Evolutionary conservation across 2,888 invertebrate genomes (phyloP).

Genomic region (Pammene fasciana): DNA sequence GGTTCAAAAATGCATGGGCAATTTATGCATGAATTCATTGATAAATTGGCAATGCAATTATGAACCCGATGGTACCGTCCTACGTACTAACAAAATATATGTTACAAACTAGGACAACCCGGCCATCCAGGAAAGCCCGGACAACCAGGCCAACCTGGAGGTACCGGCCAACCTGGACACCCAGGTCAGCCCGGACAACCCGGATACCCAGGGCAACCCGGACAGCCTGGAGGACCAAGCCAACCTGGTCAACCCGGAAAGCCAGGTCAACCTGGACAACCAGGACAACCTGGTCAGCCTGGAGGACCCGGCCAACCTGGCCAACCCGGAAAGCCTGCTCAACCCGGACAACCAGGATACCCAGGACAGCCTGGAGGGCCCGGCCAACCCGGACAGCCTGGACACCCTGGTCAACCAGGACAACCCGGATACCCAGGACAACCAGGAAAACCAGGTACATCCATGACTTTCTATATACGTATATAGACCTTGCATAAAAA

Average conservation of each 20-base stretch:
- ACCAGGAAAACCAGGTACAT: no score
- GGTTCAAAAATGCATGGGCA: no score
- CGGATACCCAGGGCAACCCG: constrained; percentile 39
- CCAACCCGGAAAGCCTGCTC: constrained; percentile 49
- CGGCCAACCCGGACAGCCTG: constrained; percentile 28
- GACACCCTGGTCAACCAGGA: constrained; percentile 24
- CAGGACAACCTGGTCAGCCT: constrained; percentile 18
- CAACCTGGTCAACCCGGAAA: constrained; percentile 17
- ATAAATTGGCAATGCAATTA: no score
- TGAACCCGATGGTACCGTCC: no score
- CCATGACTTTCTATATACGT: no score
- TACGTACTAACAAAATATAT: no score
- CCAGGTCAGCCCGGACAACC: constrained; percentile 49
- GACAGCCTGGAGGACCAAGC: constrained; percentile 21
- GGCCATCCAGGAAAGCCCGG: constrained; percentile 50
- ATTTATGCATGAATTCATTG: no score
- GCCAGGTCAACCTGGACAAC: constrained; percentile 18
- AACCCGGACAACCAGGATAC: constrained; percentile 41
- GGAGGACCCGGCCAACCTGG: constrained; percentile 40
- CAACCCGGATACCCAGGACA: no score
- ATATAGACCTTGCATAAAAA: no score
- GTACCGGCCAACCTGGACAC: constrained; percentile 50
- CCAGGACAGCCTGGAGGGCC: constrained; percentile 27
- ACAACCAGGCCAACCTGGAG: constrained; percentile 68
- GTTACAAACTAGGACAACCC: no score